Evolutionary conservation across 2,797 vertebrate genomes (phyloP), one percentile per base, ranked within the genome.

Genomic region (Epinephelus awoara): DNA sequence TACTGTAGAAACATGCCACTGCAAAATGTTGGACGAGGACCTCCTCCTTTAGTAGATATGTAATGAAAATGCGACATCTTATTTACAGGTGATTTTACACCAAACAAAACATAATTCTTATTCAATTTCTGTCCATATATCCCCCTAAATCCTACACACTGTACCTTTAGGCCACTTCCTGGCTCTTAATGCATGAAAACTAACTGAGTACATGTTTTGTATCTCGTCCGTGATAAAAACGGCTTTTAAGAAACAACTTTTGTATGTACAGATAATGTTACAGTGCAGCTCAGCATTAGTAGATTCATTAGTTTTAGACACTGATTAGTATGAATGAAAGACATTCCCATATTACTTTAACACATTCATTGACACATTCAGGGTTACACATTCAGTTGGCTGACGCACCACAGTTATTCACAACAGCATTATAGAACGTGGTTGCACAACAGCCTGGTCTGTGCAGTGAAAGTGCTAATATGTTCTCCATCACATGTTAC

Each of bases 271-370:
- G 56, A 44, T 40, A 73, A 78, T 62, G 75, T 67, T 42, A 51
- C n/a, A 61, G 46, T 72, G 6, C 29, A 56, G 67, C 62, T 75
- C 44, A 40, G 27, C 68, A 56, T 75, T 19, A 58, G 29, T 13
- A 57, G 65, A 52, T 51, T 74, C 7, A 72, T 82, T 88, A 69
- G 74, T 73, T 65, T 77, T 23, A 75, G 82, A 83, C 40, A 61
- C 15, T 58, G 27, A 84, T 69, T 56, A 57, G 66, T 64, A 69
- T 74, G 77, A 68, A 73, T 25, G 49, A 67, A 50, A 14, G 61
- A 50, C 54, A 65, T 79, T 83, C 67, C 38, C 47, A 29, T 42
- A 61, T 66, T 54, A 38, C 52, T 72, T 49, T 25, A 56, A 81
- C 68, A 86, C 78, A 25, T 88, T 67, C 44, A 69, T 73, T 58